Percentiles rank a stretch among this genome's conserved stretches.
Evolutionary conservation across 2,888 invertebrate genomes (phyloP).

Genomic region (Latrodectus elegans): DNA sequence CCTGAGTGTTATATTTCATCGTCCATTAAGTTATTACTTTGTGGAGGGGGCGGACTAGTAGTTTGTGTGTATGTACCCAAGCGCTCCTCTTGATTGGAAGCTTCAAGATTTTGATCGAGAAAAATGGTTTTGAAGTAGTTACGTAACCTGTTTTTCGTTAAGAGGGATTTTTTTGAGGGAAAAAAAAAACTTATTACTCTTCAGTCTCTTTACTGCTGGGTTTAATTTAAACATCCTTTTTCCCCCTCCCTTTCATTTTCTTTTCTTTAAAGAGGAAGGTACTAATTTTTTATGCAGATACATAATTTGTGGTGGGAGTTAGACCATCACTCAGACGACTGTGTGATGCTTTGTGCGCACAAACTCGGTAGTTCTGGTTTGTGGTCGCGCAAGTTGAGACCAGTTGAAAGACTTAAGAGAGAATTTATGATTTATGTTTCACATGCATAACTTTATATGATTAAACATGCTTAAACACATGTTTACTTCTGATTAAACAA

Average conservation of each 20-base stretch:
- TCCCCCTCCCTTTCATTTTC: slow-evolving; percentile 1
- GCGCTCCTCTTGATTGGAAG: slow-evolving; percentile 63
- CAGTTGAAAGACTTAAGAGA: too few relatives aligned
- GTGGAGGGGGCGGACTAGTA: slow-evolving; percentile 45
- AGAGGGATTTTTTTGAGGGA: neutral
- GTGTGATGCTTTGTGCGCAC: too few relatives aligned
- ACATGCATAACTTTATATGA: too few relatives aligned
- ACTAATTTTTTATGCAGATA: slow-evolving; percentile 15
- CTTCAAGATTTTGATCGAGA: slow-evolving; percentile 65
- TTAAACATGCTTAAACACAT: too few relatives aligned
- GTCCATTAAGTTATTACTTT: slow-evolving; percentile 68
- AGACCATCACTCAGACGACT: too few relatives aligned
- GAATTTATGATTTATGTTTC: too few relatives aligned
- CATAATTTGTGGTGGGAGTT: neutral
- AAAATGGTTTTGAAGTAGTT: slow-evolving; percentile 59
- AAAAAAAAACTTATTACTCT: slow-evolving; percentile 67
- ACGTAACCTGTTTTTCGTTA: slow-evolving; percentile 66
- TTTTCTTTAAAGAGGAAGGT: slow-evolving; percentile 1
- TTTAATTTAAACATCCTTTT: slow-evolving; percentile 68
- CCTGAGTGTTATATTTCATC: slow-evolving; percentile 65
- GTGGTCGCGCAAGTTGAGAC: too few relatives aligned
- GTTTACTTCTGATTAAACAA: too few relatives aligned
- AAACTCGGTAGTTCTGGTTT: too few relatives aligned
- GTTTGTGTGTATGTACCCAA: neutral
- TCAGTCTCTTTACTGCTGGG: slow-evolving; percentile 38